These are phyloP conservation scores for Characodon lateralis DNA, from an alignment of 2,797 vertebrate species.

Conservation along the genomic window DNA sequence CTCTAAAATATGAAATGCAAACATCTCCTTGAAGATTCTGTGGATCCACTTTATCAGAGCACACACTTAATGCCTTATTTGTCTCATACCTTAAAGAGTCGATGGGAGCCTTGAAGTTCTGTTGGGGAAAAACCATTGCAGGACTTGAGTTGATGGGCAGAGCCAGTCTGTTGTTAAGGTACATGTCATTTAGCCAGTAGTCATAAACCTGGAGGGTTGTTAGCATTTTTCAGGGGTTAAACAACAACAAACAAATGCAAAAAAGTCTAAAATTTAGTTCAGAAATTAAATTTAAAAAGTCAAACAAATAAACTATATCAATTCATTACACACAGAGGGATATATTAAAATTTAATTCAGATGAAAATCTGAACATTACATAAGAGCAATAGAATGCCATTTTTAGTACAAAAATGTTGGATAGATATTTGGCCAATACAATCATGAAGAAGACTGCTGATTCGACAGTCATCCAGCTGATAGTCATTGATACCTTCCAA, in stretches of 20 bases:
- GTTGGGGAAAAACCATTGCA: constrained; percentile 90
- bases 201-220: constrained; percentile 84
- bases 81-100: constrained; percentile 88
- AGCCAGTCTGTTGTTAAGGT: constrained; percentile 91
- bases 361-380: background rate
- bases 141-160: constrained; percentile 96
- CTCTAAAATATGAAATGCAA: background rate
- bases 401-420: background rate
- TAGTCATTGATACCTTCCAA: no score
- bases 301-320: background rate
- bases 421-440: no score
- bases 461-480: background rate
- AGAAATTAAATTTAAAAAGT: background rate
- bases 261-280: background rate
- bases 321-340: background rate
- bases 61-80: background rate
- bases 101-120: constrained; percentile 86
- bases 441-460: background rate
- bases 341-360: background rate
- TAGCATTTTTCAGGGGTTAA: background rate
- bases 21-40: background rate
- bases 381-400: background rate
- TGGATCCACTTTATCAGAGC: background rate
- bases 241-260: background rate
- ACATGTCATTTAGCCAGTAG: constrained; percentile 98